Evolutionary conservation across 2,797 vertebrate species (phyloP).

Genomic region (Cirrhinus molitorella): DNA sequence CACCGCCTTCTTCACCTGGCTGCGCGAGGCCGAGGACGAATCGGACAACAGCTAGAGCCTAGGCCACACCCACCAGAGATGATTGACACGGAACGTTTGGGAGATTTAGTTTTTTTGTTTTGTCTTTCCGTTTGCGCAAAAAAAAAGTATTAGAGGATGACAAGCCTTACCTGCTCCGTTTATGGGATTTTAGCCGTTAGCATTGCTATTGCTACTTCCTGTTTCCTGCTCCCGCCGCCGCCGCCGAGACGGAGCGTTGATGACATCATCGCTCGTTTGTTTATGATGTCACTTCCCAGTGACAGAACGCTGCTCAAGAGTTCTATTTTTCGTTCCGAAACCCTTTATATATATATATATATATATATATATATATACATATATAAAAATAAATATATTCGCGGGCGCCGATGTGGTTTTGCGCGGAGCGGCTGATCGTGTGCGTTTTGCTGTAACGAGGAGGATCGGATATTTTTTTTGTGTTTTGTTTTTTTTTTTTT

Average conservation of each 20-base stretch:
- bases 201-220: conserved; percentile 53
- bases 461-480: conserved; percentile 46
- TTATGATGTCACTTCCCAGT: conserved; percentile 29
- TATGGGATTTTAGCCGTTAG: conserved; percentile 51
- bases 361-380: conserved; percentile 15
- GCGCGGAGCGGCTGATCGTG: conserved; percentile 34
- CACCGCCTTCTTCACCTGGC: conserved; percentile 97
- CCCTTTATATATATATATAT: conserved; percentile 24
- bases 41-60: conserved; percentile 92
- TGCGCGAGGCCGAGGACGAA: conserved; percentile 93
- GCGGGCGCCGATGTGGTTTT: conserved; percentile 18
- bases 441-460: conserved; percentile 43
- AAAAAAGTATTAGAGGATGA: conserved; percentile 54
- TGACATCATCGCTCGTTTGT: not conserved
- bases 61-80: conserved; percentile 25
- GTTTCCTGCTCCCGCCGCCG: conserved; percentile 51
- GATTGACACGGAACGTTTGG: conserved; percentile 62
- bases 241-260: conserved; percentile 11
- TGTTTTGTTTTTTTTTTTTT: conserved; percentile 52
- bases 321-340: conserved; percentile 53
- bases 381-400: not conserved
- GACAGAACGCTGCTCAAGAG: conserved; percentile 56
- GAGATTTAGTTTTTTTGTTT: conserved; percentile 65
- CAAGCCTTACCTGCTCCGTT: conserved; percentile 60
- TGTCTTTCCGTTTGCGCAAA: conserved; percentile 63